Evolutionary conservation across 2,888 invertebrate species (phyloP).

Genomic region (Aphodius granarius): DNA sequence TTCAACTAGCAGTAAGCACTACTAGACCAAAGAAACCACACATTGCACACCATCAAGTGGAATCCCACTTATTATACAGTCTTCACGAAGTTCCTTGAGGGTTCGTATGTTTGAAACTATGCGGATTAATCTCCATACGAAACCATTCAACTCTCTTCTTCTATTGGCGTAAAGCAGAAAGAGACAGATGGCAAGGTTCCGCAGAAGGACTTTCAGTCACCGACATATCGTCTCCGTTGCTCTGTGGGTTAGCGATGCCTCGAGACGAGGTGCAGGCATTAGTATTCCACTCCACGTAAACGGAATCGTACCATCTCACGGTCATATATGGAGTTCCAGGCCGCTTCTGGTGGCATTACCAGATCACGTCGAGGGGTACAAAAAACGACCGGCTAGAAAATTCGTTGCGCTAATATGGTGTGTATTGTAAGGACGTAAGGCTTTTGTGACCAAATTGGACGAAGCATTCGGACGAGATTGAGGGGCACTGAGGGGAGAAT

Average conservation of each 20-base stretch:
- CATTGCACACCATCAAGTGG: not conserved
- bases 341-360: not conserved
- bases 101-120: too few relatives aligned
- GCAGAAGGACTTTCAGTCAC: too few relatives aligned
- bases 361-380: constrained; percentile 3
- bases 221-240: too few relatives aligned
- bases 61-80: constrained; percentile 15
- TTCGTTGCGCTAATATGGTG: constrained; percentile 11
- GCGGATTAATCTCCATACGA: too few relatives aligned
- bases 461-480: not conserved
- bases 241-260: constrained; percentile 32
- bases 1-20: not conserved
- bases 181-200: too few relatives aligned
- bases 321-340: constrained; percentile 32
- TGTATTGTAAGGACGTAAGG: not conserved
- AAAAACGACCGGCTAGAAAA: not conserved
- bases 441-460: constrained; percentile 10
- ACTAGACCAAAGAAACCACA: not conserved
- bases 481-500: not conserved
- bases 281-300: constrained; percentile 32
- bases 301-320: constrained; percentile 32
- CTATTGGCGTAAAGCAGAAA: too few relatives aligned
- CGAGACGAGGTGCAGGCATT: constrained; percentile 28
- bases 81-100: not conserved
- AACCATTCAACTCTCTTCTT: too few relatives aligned